Percentiles rank a stretch among this genome's conserved stretches.
phyloP scores from a whole-genome alignment of 1,140 invertebrate species.

The Rhagoletis zephyria region DNA sequence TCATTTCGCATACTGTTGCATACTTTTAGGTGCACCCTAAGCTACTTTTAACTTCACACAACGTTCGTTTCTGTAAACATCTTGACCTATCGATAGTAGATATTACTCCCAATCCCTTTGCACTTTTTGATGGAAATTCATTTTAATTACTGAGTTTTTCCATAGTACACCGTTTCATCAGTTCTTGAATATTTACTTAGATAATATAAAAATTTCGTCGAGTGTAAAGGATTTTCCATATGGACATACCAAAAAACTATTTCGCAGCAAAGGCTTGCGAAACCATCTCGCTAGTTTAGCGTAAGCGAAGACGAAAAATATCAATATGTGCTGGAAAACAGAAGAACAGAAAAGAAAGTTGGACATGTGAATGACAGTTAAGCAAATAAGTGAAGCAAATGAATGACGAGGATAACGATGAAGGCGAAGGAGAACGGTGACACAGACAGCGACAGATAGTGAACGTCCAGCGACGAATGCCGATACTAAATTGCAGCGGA shows the following conservation, averaged over 20 bases:
- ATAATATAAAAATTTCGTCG: neutral
- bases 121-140: no score
- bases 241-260: neutral
- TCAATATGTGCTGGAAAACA: neutral
- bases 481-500: neutral
- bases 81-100: no score
- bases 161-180: no score
- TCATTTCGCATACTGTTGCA: no score
- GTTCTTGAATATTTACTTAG: no score
- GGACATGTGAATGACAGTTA: slow-evolving; percentile 50
- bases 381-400: slow-evolving; percentile 32
- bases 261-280: neutral
- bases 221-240: neutral
- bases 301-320: neutral
- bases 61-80: no score
- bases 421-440: neutral
- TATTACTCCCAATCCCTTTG: no score
- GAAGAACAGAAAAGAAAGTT: slow-evolving; percentile 15
- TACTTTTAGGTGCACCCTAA: no score
- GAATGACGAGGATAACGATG: neutral
- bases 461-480: neutral
- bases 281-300: neutral
- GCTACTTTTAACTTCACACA: no score
- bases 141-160: no score
- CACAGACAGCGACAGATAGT: neutral